Evolutionary conservation across 1,140 invertebrate species (phyloP).

Genomic region (Nasonia vitripennis): DNA sequence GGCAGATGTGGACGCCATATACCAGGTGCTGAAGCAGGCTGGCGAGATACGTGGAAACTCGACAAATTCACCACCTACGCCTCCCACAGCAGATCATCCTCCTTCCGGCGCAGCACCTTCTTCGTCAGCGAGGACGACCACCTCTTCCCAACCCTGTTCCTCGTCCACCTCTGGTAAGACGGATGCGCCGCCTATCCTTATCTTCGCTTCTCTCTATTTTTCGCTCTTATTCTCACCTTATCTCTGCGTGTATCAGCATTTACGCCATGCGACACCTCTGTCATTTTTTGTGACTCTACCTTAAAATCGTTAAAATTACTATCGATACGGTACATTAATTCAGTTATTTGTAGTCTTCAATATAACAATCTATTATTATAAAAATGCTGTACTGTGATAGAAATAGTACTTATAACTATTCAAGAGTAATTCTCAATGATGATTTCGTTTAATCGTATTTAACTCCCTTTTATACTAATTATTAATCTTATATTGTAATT

Average conservation of each 20-base stretch:
- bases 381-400: too few relatives aligned
- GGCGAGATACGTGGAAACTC: slow-evolving; percentile 83
- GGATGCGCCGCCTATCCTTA: slow-evolving; percentile 24
- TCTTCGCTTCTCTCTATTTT: slow-evolving; percentile 27
- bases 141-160: slow-evolving; percentile 77
- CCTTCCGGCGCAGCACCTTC: slow-evolving; percentile 68
- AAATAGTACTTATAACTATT: too few relatives aligned
- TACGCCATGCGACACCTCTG: slow-evolving; percentile 22
- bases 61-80: slow-evolving; percentile 74
- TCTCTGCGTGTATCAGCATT: slow-evolving; percentile 40
- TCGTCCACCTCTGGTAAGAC: slow-evolving; percentile 80
- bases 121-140: slow-evolving; percentile 72
- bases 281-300: neutral
- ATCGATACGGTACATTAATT: too few relatives aligned
- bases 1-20: slow-evolving; percentile 90
- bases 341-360: too few relatives aligned
- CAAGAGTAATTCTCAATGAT: too few relatives aligned
- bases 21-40: slow-evolving; percentile 94
- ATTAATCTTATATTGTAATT: too few relatives aligned
- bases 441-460: too few relatives aligned
- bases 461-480: too few relatives aligned
- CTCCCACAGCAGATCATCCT: slow-evolving; percentile 72
- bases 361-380: too few relatives aligned
- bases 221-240: neutral
- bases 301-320: too few relatives aligned